These are phyloP conservation scores for Andrena flavipes DNA, from an alignment of 2,888 invertebrate species.

Conservation along the genomic window DNA sequence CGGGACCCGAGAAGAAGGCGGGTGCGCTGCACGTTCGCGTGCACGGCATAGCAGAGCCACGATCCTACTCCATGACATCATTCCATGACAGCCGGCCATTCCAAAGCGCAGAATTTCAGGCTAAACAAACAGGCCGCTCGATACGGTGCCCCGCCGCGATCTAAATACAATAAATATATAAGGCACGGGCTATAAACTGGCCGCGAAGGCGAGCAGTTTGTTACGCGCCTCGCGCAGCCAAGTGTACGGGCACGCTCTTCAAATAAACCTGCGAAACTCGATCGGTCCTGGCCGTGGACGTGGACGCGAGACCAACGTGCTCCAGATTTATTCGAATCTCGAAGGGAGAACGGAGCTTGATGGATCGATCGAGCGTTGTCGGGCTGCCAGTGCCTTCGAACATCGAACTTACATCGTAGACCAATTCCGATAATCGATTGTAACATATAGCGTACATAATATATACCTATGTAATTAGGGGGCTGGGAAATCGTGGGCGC, in stretches of 20 bases:
- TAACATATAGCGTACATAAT: no score
- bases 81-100: conserved; percentile 83
- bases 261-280: conserved; percentile 74
- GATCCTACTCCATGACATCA: conserved; percentile 83
- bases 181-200: conserved; percentile 64
- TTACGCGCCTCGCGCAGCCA: conserved; percentile 52
- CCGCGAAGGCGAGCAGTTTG: conserved; percentile 60
- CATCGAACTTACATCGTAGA: background rate
- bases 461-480: background rate
- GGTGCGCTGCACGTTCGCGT: background rate
- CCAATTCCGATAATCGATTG: no score
- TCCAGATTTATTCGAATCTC: conserved; percentile 1
- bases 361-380: background rate
- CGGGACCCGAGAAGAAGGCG: conserved; percentile 5
- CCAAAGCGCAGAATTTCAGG: conserved; percentile 80
- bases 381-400: background rate
- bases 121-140: conserved; percentile 79
- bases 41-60: conserved; percentile 36
- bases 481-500: background rate
- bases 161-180: conserved; percentile 78
- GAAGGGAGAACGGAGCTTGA: background rate
- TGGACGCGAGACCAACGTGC: background rate
- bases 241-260: conserved; percentile 64
- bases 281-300: conserved; percentile 35
- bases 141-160: conserved; percentile 71